phyloP scores from a whole-genome alignment of 2,113 vertebrate species.

The Peucedramus taeniatus region DNA sequence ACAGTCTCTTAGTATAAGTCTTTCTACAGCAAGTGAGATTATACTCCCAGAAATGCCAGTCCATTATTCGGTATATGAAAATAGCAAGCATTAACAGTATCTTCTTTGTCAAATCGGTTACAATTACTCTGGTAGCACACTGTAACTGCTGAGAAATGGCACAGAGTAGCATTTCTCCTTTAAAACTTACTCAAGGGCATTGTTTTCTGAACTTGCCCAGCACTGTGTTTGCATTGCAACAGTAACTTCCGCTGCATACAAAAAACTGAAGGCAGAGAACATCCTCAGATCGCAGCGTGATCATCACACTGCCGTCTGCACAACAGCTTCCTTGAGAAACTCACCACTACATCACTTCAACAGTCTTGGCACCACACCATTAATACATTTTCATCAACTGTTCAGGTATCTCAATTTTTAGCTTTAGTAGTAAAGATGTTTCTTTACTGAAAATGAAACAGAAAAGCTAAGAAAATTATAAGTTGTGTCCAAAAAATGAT shows the following conservation, averaged over 20 bases:
- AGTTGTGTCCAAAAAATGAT: not conserved
- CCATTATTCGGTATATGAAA: not conserved
- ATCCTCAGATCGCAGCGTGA: not conserved
- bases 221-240: not conserved
- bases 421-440: not conserved
- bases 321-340: not conserved
- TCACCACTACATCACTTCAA: not conserved
- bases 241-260: not conserved
- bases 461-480: not conserved
- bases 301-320: not conserved
- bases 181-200: not conserved
- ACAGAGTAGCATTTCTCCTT: not conserved
- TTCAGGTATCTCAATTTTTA: not conserved
- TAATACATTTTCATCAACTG: not conserved
- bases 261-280: not conserved
- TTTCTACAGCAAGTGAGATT: not conserved
- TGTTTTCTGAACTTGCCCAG: not conserved
- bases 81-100: not conserved
- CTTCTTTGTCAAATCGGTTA: not conserved
- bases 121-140: not conserved
- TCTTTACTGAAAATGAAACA: not conserved
- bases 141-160: not conserved
- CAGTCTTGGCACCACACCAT: not conserved
- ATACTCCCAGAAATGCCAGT: not conserved
- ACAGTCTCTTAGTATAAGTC: not conserved